Evolutionary conservation across 1,140 invertebrate genomes (phyloP), one percentile per base, ranked within the genome.

Genomic region (Theocolax elegans): DNA sequence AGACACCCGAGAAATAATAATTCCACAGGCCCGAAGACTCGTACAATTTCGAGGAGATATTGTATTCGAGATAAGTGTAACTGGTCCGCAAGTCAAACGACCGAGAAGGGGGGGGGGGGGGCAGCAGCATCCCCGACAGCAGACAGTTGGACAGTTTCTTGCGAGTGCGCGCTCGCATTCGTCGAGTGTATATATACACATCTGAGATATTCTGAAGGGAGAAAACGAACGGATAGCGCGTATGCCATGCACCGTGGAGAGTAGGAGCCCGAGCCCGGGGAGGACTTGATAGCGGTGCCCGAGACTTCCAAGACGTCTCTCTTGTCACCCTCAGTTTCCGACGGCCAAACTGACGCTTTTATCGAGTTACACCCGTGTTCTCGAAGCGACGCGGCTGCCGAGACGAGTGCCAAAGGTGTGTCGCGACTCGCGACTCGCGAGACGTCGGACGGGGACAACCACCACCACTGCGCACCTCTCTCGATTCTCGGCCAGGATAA

Each of bases 131-230:
- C 72, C 75, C 74, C 75, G 79, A 81, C 78, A 81, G 78, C 74
- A 74, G 79, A 81, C 78, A 81, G 78, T 81, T 80, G 77, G 77
- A 80, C 77, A 81, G 77, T 79, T 79, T 60, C 73, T 68, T 66
- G 25, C 38, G 44, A 54, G 31, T 53, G 17, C 35, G 7, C 1
- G 3, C 12, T 0, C 51, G 51, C 29, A 62, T 15, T 19, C 2
- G n/a, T n/a, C n/a, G n/a, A n/a, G 42, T 21, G 4, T 46, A 42
- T 13, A 40, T 8, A 58, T 17, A 15, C 15, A 44, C 15, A 17
- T 4, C 15, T 44, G 8, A 17, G n/a, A 17, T 17, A 3, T 44
- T 13, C 42, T 0, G 7, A 44, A 17, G 12, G 53, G 35, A 42
- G 35, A n/a, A n/a, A n/a, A n/a, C n/a, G n/a, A n/a, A n/a, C n/a